A percentile compares a stretch with the other conserved stretches of the same genome.
These are phyloP conservation scores for Cybosia mesomella DNA, from an alignment of 2,888 invertebrate genomes.

Conservation along the genomic window DNA sequence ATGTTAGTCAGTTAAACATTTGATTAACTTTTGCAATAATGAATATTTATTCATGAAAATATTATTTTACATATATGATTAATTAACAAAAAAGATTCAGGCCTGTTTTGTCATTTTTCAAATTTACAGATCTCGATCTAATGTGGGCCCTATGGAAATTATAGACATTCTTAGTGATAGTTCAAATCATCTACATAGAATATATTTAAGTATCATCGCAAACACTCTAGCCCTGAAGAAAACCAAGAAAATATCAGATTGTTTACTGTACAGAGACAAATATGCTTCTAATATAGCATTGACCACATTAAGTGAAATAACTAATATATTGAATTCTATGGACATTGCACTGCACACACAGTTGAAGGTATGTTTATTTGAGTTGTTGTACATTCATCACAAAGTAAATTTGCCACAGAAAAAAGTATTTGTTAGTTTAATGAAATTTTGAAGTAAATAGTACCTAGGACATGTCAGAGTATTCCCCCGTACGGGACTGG, in stretches of 20 bases:
- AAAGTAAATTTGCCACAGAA: not conserved
- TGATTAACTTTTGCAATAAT: no score
- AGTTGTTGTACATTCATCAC: not conserved
- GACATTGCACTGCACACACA: constrained; percentile 73
- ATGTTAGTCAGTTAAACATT: no score
- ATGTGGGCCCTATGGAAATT: constrained; percentile 70
- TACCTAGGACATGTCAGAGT: no score
- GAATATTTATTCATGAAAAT: no score
- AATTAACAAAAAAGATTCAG: not conserved
- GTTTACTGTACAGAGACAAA: constrained; percentile 73
- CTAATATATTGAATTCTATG: constrained; percentile 75
- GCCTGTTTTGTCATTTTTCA: not conserved
- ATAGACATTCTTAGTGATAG: constrained; percentile 75
- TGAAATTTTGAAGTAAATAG: no score
- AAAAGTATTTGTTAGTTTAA: not conserved
- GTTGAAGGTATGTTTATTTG: constrained; percentile 67
- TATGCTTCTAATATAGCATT: constrained; percentile 79
- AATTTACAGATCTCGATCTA: constrained; percentile 47
- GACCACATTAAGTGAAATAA: constrained; percentile 72
- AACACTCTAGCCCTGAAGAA: constrained; percentile 75
- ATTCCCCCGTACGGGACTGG: no score
- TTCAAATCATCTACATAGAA: constrained; percentile 76
- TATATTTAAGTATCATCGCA: constrained; percentile 76
- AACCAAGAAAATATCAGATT: constrained; percentile 69
- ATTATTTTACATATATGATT: not conserved